Conservation (phyloP, 2,888 invertebrate species). For the Gastrophysa polygoni region DNA sequence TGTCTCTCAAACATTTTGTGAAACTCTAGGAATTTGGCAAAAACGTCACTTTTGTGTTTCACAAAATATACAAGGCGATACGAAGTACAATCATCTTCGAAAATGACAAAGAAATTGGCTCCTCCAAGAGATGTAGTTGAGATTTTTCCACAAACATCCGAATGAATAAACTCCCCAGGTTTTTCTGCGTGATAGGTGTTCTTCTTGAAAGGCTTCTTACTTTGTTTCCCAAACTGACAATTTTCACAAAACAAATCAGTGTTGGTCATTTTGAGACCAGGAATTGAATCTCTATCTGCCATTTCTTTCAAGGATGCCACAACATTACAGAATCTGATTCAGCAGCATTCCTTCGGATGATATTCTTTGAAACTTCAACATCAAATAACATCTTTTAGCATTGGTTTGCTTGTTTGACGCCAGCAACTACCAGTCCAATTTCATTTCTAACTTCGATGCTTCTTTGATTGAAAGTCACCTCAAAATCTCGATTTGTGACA, state of each 20-base stretch:
- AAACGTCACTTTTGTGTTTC: conserved; percentile 22
- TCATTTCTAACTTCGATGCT: not conserved
- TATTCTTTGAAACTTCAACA: not conserved
- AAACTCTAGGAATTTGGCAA: not conserved
- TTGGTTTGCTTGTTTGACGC: not conserved
- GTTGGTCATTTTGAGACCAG: not conserved
- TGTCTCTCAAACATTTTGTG: conserved; percentile 17
- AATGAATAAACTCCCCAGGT: not conserved
- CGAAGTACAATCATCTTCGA: conserved; percentile 33
- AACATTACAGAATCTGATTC: not conserved
- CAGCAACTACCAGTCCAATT: not conserved
- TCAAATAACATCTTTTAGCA: not conserved
- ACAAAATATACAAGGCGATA: conserved; percentile 32
- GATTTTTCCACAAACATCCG: not conserved
- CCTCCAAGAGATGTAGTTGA: conserved; percentile 23
- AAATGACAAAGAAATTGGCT: conserved; percentile 28
- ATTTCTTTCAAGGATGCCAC: conserved; percentile 5
- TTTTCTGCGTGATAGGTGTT: not conserved
- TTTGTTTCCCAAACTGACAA: not conserved
- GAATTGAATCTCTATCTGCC: not conserved
- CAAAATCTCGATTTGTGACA: not conserved
- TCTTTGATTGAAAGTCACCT: not conserved
- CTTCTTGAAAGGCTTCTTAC: not conserved
- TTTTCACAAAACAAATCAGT: not conserved
- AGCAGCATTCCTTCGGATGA: not conserved